These are phyloP conservation scores for Pseudomyrmex sp. DNA, from an alignment of 1,140 invertebrate genomes.

Conservation along the genomic window DNA sequence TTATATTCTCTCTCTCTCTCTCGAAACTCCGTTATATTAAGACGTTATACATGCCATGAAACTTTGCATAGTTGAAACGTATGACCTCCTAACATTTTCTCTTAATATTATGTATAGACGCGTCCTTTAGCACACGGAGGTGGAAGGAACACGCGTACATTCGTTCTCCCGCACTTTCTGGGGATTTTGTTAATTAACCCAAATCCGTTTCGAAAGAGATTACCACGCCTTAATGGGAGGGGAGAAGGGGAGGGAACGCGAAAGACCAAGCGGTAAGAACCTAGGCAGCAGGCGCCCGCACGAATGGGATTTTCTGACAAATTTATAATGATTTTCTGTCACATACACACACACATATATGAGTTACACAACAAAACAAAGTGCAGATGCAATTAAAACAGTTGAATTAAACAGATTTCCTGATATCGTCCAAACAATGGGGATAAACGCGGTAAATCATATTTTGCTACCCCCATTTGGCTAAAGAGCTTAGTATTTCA, in stretches of 20 bases:
- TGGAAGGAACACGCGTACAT: background rate
- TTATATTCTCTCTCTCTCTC: background rate
- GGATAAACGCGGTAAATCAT: constrained; percentile 5
- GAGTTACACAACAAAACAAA: background rate
- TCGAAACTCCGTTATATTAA: background rate
- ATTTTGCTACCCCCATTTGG: constrained; percentile 13
- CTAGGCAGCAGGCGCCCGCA: no score
- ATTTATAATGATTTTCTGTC: constrained; percentile 36
- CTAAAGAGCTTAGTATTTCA: constrained; percentile 34
- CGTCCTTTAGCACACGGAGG: background rate
- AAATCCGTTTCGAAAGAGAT: constrained; percentile 26
- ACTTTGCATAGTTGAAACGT: background rate
- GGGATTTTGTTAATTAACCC: constrained; percentile 47
- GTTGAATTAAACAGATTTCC: constrained; percentile 23
- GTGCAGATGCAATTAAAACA: constrained; percentile 4
- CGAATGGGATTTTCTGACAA: constrained; percentile 17
- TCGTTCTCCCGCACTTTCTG: constrained; percentile 10
- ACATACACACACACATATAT: no score
- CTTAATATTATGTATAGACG: background rate
- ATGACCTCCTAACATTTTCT: background rate
- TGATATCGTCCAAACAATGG: background rate
- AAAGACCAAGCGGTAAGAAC: background rate
- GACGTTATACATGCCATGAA: background rate
- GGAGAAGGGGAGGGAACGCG: background rate
- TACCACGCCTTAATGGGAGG: constrained; percentile 25